Evolutionary conservation across 2,888 invertebrate species (phyloP).

Genomic region (Vannuccia rotundouncinata): DNA sequence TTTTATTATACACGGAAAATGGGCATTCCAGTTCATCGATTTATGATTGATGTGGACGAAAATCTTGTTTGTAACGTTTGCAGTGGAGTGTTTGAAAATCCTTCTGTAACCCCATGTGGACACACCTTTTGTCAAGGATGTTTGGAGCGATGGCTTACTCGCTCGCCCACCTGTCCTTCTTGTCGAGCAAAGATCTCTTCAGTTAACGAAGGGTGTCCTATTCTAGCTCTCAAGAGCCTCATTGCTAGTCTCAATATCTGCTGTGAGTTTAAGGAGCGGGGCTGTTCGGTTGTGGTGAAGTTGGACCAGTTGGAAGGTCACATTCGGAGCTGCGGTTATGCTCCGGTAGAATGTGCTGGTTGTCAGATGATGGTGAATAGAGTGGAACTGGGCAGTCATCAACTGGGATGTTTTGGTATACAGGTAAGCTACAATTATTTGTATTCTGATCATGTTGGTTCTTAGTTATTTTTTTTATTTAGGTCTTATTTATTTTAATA

Average conservation of each 20-base stretch:
- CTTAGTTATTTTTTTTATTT: too few species aligned
- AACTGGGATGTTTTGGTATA: slow-evolving; percentile 48
- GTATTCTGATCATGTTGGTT: too few species aligned
- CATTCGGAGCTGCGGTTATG: slow-evolving; percentile 45
- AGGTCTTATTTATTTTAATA: too few species aligned
- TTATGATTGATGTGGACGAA: slow-evolving; percentile 47
- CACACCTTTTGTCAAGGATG: slow-evolving; percentile 50
- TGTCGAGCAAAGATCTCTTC: slow-evolving; percentile 43
- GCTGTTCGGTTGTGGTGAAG: slow-evolving; percentile 46
- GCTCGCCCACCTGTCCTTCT: slow-evolving; percentile 48
- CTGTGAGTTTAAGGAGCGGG: slow-evolving; percentile 45
- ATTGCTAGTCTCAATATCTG: slow-evolving; percentile 47
- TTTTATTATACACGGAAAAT: too few species aligned
- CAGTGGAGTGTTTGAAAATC: slow-evolving; percentile 48
- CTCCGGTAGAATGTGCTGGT: slow-evolving; percentile 48
- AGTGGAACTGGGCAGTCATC: slow-evolving; percentile 47
- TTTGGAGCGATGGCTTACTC: slow-evolving; percentile 48
- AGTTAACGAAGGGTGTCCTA: slow-evolving; percentile 43
- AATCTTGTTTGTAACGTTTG: slow-evolving; percentile 53
- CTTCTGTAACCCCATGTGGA: slow-evolving; percentile 52
- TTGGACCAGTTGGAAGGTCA: slow-evolving; percentile 46
- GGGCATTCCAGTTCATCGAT: slow-evolving; percentile 47
- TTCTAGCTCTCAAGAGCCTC: slow-evolving; percentile 48
- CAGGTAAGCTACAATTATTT: too few species aligned
- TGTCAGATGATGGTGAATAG: slow-evolving; percentile 45